Evolutionary conservation across 2,113 vertebrate species (phyloP).

Genomic region (Guaruba guarouba): DNA sequence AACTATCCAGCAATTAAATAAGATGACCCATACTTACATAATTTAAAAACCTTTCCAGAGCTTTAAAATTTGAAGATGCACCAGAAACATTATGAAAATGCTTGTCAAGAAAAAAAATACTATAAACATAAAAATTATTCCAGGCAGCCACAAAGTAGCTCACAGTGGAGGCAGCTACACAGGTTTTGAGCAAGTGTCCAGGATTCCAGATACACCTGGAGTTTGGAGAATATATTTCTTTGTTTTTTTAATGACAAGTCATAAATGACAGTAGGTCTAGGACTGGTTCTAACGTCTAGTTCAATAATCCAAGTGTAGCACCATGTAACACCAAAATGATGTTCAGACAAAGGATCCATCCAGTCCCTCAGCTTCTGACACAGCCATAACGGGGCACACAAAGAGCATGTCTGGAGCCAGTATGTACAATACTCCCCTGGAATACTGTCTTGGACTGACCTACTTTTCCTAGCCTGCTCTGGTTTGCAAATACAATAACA

Average conservation of each 20-base stretch:
- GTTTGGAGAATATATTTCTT: neutral
- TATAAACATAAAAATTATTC: neutral
- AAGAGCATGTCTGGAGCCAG: fast-evolving
- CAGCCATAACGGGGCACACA: neutral
- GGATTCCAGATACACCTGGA: neutral
- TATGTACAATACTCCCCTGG: neutral
- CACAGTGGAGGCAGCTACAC: fast-evolving
- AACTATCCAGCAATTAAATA: neutral
- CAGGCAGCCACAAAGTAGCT: neutral
- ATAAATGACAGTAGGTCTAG: neutral
- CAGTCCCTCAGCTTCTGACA: neutral
- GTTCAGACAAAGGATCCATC: neutral
- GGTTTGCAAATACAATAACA: neutral
- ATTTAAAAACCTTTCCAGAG: neutral
- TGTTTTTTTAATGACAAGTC: neutral
- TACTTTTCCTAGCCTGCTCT: neutral
- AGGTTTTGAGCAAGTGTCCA: neutral
- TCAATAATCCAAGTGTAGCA: neutral
- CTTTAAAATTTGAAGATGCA: neutral
- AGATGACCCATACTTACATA: neutral
- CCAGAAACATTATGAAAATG: neutral
- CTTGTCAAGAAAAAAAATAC: neutral
- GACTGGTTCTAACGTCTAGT: neutral
- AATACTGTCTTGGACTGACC: neutral
- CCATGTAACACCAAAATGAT: neutral